Evolutionary conservation across 2,888 invertebrate species (phyloP).

Genomic region (Netelia inedita): DNA sequence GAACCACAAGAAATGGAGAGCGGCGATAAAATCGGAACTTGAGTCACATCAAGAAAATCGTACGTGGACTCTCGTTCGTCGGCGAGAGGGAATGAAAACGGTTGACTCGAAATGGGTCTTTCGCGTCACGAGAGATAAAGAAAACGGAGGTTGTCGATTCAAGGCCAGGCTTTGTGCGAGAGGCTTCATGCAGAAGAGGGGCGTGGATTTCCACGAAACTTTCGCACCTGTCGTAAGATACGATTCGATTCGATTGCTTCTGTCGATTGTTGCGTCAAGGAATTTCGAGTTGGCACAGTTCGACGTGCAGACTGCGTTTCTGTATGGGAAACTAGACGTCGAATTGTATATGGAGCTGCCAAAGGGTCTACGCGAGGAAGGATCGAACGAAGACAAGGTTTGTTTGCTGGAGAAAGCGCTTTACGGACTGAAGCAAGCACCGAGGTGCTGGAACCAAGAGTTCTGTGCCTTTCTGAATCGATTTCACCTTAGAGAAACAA

Average conservation of each 20-base stretch:
- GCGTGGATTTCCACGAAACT: constrained; percentile 37
- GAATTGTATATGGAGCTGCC: constrained; percentile 40
- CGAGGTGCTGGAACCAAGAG: constrained; percentile 71
- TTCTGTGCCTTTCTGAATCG: constrained; percentile 62
- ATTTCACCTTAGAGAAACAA: constrained; percentile 1
- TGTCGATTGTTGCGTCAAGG: constrained; percentile 23
- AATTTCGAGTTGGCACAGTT: constrained; percentile 43
- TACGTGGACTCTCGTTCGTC: constrained; percentile 31
- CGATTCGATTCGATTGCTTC: constrained; percentile 37
- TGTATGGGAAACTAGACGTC: constrained; percentile 38
- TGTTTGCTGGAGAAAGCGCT: constrained; percentile 72
- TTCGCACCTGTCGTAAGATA: constrained; percentile 45
- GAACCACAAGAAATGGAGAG: not conserved
- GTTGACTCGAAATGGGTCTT: constrained; percentile 44
- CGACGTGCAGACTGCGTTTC: constrained; percentile 49
- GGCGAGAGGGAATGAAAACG: constrained; percentile 13
- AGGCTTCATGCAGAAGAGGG: constrained; percentile 32
- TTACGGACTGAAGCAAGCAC: constrained; percentile 76
- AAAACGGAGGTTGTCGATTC: not conserved
- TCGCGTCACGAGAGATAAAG: not conserved
- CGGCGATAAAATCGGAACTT: not conserved
- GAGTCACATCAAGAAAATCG: constrained; percentile 19
- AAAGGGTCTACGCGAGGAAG: constrained; percentile 28
- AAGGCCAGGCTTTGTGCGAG: constrained; percentile 38
- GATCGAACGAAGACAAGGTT: not conserved